Evolutionary conservation across 2,113 vertebrate genomes (phyloP).

Genomic region (Plotosus lineatus): DNA sequence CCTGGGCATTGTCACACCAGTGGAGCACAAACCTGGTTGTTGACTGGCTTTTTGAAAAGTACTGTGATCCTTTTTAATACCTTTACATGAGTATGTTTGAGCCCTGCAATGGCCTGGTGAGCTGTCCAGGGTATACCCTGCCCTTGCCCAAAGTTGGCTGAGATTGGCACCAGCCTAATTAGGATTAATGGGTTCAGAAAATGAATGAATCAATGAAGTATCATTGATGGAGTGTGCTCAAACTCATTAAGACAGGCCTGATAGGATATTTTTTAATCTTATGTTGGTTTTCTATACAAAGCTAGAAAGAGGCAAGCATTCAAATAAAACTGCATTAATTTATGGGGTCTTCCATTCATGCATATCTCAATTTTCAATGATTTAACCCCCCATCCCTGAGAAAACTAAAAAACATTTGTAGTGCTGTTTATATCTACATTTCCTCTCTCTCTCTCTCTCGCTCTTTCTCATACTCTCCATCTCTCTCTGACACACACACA

Average conservation of each 20-base stretch:
- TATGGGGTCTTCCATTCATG: background rate
- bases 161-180: no score
- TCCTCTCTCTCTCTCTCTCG: conserved; percentile 9
- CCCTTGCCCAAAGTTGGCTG: no score
- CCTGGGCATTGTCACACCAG: conserved; percentile 61
- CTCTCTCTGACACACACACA: background rate
- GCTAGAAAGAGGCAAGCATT: conserved; percentile 30
- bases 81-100: no score
- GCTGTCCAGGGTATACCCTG: no score
- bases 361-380: background rate
- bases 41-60: conserved; percentile 67
- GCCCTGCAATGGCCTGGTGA: no score
- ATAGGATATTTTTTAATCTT: conserved; percentile 55
- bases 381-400: background rate
- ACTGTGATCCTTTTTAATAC: conserved; percentile 67
- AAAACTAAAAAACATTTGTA: background rate
- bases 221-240: conserved; percentile 63
- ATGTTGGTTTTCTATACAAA: conserved; percentile 3
- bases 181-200: no score
- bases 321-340: background rate
- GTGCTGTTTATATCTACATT: background rate
- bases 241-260: conserved; percentile 61
- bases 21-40: conserved; percentile 42
- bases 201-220: no score
- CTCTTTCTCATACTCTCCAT: background rate